Evolutionary conservation across 2,797 vertebrate genomes (phyloP), one percentile per base, ranked within the genome.

Genomic region (Microctenopoma stevenorrisi): DNA sequence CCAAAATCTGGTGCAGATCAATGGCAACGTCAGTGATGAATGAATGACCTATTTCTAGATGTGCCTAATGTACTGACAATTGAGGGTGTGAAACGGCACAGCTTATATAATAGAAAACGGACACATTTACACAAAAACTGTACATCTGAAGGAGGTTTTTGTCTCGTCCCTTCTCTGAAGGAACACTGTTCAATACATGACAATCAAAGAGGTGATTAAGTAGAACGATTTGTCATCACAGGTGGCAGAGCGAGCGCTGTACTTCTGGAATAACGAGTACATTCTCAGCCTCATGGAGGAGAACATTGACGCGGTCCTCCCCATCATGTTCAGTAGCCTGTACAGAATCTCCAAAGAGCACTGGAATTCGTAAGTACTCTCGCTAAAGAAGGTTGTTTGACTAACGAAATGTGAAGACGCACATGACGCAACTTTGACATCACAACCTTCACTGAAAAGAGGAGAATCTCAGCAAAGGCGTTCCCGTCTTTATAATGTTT

Each of bases 281-380:
- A 99, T 99, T 71, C 95, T 99, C 86, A 98, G 97, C 89, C 94
- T 99, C 89, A 98, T 99, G 52, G 98, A 99, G 84, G 97, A 99
- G 82, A 99, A 99, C 88, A 97, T 98, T 57, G 96, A 97, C 83
- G 96, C 94, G 90, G 87, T 99, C 82, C 94, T 99, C 51, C 98
- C 98, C 82, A 96, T 98, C 89, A 98, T 99, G 97, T 99, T 99
- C 79, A 95, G 94, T 69, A 98, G 94, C 89, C 94, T 99, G 81
- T 99, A 99, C 93, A 96, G 95, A 88, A 98, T 99, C 94, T 98
- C 98, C 93, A 99, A 99, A 94, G 97, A 99, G 87, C 98, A 99
- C 95, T 99, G 98, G 98, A 99, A 99, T 86, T 95, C 91, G 98
- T 99, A 95, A 13, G 97, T 97, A 82, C 40, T 7, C 10, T 8